These are phyloP conservation scores for Sakesphorus luctuosus DNA, from an alignment of 2,113 vertebrate genomes.

Conservation along the genomic window DNA sequence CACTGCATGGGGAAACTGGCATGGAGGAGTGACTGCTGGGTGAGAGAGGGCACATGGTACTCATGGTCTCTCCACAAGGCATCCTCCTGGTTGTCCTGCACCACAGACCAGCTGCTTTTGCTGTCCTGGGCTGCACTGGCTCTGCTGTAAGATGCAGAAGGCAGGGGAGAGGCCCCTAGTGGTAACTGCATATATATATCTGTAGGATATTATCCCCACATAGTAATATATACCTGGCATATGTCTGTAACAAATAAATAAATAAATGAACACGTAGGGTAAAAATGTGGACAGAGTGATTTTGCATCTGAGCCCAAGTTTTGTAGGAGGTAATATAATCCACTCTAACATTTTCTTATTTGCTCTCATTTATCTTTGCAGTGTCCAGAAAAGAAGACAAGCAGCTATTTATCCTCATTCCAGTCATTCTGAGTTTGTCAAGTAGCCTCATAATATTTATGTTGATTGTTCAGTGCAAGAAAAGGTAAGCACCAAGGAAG, in stretches of 20 bases:
- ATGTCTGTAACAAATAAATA: neutral
- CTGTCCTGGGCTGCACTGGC: neutral
- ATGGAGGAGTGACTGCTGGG: neutral
- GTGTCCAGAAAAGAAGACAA: constrained; percentile 28
- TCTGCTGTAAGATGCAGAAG: neutral
- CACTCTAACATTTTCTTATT: neutral
- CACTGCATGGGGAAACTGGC: rapidly evolving
- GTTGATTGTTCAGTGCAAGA: constrained; percentile 42
- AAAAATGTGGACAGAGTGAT: neutral
- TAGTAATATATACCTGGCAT: neutral
- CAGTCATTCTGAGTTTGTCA: constrained; percentile 38
- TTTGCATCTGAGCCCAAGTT: neutral
- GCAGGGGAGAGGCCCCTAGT: neutral
- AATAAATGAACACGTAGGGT: rapidly evolving
- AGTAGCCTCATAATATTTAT: constrained; percentile 19
- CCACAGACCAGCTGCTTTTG: neutral
- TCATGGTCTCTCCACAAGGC: too few species aligned
- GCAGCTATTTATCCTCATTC: constrained; percentile 33
- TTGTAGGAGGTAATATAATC: neutral
- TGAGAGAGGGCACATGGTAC: rapidly evolving
- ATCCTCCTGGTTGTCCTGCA: neutral
- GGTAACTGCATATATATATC: neutral
- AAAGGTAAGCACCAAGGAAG: constrained; percentile 34
- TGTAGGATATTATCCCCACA: neutral
- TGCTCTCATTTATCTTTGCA: constrained; percentile 14